These are phyloP conservation scores for Oreamnos americanus DNA, from an alignment of 2,113 vertebrate genomes.

Conservation along the genomic window DNA sequence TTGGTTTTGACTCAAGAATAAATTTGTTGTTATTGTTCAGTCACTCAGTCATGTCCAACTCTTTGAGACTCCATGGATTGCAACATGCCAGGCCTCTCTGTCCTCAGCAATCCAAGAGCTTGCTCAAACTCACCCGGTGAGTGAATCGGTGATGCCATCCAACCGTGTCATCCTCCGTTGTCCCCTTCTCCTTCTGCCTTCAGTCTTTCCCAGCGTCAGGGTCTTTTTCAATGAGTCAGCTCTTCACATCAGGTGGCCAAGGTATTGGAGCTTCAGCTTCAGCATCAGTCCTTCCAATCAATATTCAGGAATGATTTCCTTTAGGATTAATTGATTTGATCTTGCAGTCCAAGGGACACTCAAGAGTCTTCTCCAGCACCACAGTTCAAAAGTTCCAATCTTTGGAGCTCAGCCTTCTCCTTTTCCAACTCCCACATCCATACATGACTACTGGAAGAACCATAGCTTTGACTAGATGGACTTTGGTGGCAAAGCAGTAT, in stretches of 20 bases:
- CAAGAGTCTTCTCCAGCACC: not conserved
- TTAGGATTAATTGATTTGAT: not conserved
- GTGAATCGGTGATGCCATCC: not conserved
- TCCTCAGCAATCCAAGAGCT: not conserved
- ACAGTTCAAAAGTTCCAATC: not conserved
- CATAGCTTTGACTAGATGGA: not conserved
- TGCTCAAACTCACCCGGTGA: not conserved
- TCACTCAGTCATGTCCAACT: not conserved
- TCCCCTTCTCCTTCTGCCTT: not conserved
- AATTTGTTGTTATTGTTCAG: not conserved
- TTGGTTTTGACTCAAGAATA: not conserved
- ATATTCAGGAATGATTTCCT: not conserved
- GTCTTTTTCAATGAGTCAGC: not conserved
- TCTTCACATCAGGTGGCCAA: not conserved
- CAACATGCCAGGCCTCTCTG: not conserved
- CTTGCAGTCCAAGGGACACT: not conserved
- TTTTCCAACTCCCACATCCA: not conserved
- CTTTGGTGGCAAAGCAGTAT: not conserved
- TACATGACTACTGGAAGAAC: not conserved
- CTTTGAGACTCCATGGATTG: not conserved
- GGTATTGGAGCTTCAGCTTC: not conserved
- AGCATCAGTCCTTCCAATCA: not conserved
- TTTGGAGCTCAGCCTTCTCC: not conserved
- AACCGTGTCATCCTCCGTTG: accelerated
- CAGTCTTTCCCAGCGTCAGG: not conserved